Evolutionary conservation across 2,888 invertebrate genomes (phyloP), one percentile per base, ranked within the genome.

Genomic region (Reticulitermes lucifugus): DNA sequence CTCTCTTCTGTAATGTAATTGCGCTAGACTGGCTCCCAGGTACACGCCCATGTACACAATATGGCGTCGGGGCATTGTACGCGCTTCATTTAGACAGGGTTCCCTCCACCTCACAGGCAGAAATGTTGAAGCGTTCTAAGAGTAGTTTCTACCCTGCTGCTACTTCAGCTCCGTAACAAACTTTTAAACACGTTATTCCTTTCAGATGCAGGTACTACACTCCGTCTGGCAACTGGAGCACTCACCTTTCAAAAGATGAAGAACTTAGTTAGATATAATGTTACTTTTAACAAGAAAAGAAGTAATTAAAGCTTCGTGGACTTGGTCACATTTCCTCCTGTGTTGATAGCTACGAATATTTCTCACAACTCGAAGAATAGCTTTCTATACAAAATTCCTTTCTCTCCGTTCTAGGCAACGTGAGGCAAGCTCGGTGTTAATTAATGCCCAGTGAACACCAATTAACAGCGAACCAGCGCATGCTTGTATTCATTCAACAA

Each of bases 311-410:
- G n/a, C 65, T 65, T 65, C 12, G n/a, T 25, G 65, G 65, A 65
- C 65, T 65, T 65, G 65, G 65, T 65, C 65, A 65, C 65, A 65
- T 65, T 65, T 65, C 65, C 65, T n/a, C n/a, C 65, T 65, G 65
- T 14, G 55, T 18, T 18, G 55, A 55, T 18, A 55, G 14, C 1
- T 55, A 18, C 55, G 55, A 55, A 55, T 55, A 55, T 55, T 51
- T 3, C 51, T 55, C 65, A 65, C 65, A 65, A 65, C 65, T 65
- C 65, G n/a, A 65, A 65, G 65, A 65, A 65, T 65, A 25, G 65
- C n/a, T 14, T 65, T 65, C 65, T n/a, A 65, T 65, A 65, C 65
- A 65, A 65, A 65, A 65, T 65, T 65, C 65, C 65, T 65, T 25
- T n/a, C 65, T 65, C 65, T 65, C 25, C 6, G n/a, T 65, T 25